Percentiles rank a stretch among this genome's conserved stretches.
These are phyloP conservation scores for Motacilla alba DNA, from an alignment of 2,113 vertebrate species.

Conservation along the genomic window DNA sequence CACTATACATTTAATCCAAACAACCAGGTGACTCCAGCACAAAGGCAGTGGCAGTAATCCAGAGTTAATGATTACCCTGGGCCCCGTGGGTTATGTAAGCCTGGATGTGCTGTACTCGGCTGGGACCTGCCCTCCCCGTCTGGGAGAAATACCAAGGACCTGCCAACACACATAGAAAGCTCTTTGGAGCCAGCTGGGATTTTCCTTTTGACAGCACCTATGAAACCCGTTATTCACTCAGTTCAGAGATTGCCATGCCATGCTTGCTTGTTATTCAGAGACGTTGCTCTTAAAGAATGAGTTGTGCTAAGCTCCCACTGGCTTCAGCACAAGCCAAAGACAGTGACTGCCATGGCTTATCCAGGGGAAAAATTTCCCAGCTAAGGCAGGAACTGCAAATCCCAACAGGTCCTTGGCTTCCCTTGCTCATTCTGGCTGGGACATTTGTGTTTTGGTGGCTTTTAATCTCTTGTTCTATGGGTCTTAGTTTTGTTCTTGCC, in stretches of 20 bases:
- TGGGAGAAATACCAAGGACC: slow-evolving; percentile 13
- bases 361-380: background rate
- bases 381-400: background rate
- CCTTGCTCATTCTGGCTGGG: background rate
- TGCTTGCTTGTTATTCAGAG: slow-evolving; percentile 20
- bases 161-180: slow-evolving; percentile 37
- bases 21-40: slow-evolving; percentile 63
- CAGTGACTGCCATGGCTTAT: background rate
- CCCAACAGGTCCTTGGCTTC: background rate
- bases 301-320: background rate
- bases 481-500: background rate
- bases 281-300: background rate
- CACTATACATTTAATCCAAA: slow-evolving; percentile 55
- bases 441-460: background rate
- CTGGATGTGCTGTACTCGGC: background rate
- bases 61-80: slow-evolving; percentile 64
- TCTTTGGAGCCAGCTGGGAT: slow-evolving; percentile 7
- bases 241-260: background rate
- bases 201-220: slow-evolving; percentile 52
- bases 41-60: slow-evolving; percentile 26
- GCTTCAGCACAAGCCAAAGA: background rate
- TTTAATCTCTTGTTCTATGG: background rate
- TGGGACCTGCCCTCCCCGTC: background rate
- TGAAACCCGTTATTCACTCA: background rate
- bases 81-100: slow-evolving; percentile 57